Conservation (phyloP, 2,888 invertebrate species). For the Beris morrisii region DNA sequence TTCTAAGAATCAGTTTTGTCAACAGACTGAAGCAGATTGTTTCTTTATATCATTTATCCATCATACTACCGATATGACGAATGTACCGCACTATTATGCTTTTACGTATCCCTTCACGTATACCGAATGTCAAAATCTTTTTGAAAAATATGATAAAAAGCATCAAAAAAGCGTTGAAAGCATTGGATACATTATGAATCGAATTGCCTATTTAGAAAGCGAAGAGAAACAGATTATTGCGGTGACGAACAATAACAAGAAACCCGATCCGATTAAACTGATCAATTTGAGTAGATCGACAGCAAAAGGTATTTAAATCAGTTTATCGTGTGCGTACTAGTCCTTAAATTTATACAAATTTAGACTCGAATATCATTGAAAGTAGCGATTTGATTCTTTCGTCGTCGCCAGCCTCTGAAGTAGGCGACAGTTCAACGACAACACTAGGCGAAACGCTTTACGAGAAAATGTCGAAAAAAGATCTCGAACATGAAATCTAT, state of each 20-base stretch:
- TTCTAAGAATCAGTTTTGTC: conserved; percentile 12
- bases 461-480: conserved; percentile 29
- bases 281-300: neutral
- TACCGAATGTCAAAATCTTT: conserved; percentile 73
- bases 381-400: neutral
- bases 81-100: conserved; percentile 80
- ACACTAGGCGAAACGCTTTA: conserved; percentile 15
- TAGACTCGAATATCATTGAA: conserved; percentile 18
- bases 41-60: conserved; percentile 76
- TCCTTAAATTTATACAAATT: conserved; percentile 1
- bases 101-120: conserved; percentile 92
- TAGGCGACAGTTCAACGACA: neutral
- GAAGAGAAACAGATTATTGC: conserved; percentile 7
- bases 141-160: conserved; percentile 67
- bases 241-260: conserved; percentile 4
- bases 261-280: conserved; percentile 1
- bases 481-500: conserved; percentile 70
- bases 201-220: conserved; percentile 14
- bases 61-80: conserved; percentile 68
- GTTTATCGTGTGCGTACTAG: neutral
- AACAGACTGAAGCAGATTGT: conserved; percentile 67
- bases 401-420: neutral
- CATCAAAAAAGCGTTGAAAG: conserved; percentile 37
- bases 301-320: conserved; percentile 15
- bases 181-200: conserved; percentile 35